phyloP scores from a whole-genome alignment of 2,888 invertebrate species.

The Fragum whitleyi region DNA sequence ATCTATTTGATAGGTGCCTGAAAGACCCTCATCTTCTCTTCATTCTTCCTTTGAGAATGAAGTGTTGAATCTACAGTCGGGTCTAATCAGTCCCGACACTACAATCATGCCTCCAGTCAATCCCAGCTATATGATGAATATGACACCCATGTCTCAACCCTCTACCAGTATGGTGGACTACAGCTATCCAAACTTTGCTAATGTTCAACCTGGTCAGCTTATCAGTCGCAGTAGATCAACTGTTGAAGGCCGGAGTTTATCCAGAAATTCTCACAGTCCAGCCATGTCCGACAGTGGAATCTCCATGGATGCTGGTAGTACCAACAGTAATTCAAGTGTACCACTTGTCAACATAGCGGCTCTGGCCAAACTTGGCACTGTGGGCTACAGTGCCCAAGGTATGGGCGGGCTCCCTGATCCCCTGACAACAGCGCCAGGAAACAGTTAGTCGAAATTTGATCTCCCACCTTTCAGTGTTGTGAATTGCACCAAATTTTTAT shows the following conservation, averaged over 20 bases:
- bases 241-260: constrained; percentile 69
- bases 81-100: constrained; percentile 78
- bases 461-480: constrained; percentile 53
- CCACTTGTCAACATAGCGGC: constrained; percentile 95
- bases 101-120: constrained; percentile 73
- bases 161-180: constrained; percentile 39
- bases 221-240: constrained; percentile 49
- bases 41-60: constrained; percentile 85
- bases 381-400: constrained; percentile 87
- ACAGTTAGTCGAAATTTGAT: constrained; percentile 60
- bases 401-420: constrained; percentile 61
- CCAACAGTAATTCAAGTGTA: constrained; percentile 79
- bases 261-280: constrained; percentile 83
- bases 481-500: constrained; percentile 36
- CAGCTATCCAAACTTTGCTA: constrained; percentile 33
- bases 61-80: constrained; percentile 79
- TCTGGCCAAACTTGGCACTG: constrained; percentile 92
- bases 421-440: constrained; percentile 54
- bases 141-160: constrained; percentile 69
- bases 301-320: constrained; percentile 83
- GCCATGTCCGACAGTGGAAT: constrained; percentile 85
- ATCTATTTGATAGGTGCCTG: constrained; percentile 44
- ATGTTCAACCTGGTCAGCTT: constrained; percentile 37
- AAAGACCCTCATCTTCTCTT: constrained; percentile 70
- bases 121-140: constrained; percentile 67